phyloP scores from a whole-genome alignment of 2,888 invertebrate species.

The Candidula unifasciata region DNA sequence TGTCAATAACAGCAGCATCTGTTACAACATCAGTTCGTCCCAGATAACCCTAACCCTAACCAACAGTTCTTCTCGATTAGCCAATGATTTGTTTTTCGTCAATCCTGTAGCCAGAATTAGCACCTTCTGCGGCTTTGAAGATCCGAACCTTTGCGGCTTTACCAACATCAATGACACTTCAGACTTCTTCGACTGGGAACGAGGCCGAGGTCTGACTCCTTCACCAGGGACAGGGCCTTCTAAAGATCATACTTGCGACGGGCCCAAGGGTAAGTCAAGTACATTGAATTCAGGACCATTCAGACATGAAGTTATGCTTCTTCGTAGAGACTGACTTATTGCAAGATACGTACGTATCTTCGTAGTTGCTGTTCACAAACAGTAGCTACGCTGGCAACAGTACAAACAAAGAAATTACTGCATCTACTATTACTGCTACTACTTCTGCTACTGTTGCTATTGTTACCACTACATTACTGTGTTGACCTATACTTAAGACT shows the following conservation, averaged over 20 bases:
- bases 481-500: too few species aligned
- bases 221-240: constrained; percentile 70
- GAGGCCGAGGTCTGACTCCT: constrained; percentile 65
- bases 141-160: constrained; percentile 68
- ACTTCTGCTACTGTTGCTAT: too few species aligned
- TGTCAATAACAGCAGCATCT: too few species aligned
- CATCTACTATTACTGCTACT: too few species aligned
- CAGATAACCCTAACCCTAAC: not conserved
- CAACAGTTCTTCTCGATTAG: not conserved
- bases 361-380: too few species aligned
- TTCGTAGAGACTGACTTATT: too few species aligned
- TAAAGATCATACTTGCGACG: constrained; percentile 72
- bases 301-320: too few species aligned
- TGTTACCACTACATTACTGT: too few species aligned
- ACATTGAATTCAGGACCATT: too few species aligned
- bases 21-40: not conserved
- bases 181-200: constrained; percentile 70
- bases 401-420: too few species aligned
- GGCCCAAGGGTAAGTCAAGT: constrained; percentile 55
- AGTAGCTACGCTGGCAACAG: too few species aligned
- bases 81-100: not conserved
- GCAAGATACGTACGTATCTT: too few species aligned
- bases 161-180: constrained; percentile 60
- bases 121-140: constrained; percentile 72
- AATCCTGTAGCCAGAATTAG: constrained; percentile 68